These are phyloP conservation scores for Phalacrocorax brasilianus DNA, from an alignment of 2,113 vertebrate species.

Conservation along the genomic window DNA sequence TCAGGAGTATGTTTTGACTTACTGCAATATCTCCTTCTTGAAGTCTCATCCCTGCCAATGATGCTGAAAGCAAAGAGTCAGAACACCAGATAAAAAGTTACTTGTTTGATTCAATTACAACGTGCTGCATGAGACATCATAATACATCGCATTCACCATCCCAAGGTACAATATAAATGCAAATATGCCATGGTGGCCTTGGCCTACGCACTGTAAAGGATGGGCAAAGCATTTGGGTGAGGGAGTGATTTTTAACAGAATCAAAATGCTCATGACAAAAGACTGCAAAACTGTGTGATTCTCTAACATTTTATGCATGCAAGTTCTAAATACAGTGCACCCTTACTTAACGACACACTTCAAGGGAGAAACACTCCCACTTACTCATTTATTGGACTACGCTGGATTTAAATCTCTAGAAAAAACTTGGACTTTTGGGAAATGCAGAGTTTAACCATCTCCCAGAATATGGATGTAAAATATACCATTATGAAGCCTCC, in stretches of 20 bases:
- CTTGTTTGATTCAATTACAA: not conserved
- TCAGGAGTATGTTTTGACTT: slow-evolving; percentile 59
- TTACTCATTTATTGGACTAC: not conserved
- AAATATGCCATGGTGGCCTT: not conserved
- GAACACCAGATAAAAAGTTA: not conserved
- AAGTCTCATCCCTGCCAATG: slow-evolving; percentile 93
- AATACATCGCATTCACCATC: not conserved
- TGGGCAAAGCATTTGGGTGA: not conserved
- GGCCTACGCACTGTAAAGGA: not conserved
- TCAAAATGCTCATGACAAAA: not conserved
- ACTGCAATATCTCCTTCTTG: slow-evolving; percentile 91
- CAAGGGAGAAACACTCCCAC: not conserved
- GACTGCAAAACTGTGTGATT: not conserved
- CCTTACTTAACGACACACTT: not conserved
- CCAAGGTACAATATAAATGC: not conserved
- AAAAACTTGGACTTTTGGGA: not conserved
- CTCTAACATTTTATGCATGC: not conserved
- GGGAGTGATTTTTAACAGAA: not conserved
- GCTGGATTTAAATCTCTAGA: not conserved
- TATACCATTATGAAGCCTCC: not conserved
- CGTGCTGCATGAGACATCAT: not conserved
- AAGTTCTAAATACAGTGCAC: not conserved
- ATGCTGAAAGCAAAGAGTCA: slow-evolving; percentile 78
- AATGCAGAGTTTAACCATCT: not conserved
- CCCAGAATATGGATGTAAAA: not conserved